A percentile compares a stretch with the other conserved stretches of the same genome.
These are phyloP conservation scores for Platycheirus rosarum DNA, from an alignment of 2,888 invertebrate species.

Conservation along the genomic window DNA sequence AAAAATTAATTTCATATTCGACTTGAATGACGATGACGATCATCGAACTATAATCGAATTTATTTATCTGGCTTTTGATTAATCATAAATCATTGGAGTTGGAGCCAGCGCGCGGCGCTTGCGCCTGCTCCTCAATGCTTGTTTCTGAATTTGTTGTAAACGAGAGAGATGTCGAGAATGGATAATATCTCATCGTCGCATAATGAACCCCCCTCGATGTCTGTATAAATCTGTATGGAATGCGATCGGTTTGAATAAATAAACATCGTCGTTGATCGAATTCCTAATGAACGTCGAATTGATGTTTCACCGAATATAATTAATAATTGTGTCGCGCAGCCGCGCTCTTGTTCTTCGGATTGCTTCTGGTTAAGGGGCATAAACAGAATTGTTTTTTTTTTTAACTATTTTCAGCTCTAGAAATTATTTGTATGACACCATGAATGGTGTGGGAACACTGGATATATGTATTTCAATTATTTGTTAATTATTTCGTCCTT, in stretches of 20 bases:
- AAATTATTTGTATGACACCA: conserved; percentile 1
- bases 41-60: conserved; percentile 72
- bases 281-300: conserved; percentile 69
- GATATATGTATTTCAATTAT: not conserved
- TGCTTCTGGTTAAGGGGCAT: conserved; percentile 25
- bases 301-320: conserved; percentile 73
- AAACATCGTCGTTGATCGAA: conserved; percentile 69
- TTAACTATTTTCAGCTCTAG: conserved; percentile 60
- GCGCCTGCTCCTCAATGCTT: not conserved
- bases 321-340: conserved; percentile 47
- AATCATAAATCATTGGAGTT: conserved; percentile 70
- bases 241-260: conserved; percentile 70
- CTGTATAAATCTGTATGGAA: conserved; percentile 56
- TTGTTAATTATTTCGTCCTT: not conserved
- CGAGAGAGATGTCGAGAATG: conserved; percentile 58
- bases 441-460: conserved; percentile 43
- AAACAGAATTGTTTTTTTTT: conserved; percentile 18
- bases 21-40: conserved; percentile 70
- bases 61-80: conserved; percentile 66
- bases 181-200: conserved; percentile 74
- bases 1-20: conserved; percentile 71
- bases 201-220: conserved; percentile 72
- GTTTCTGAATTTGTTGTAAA: conserved; percentile 1
- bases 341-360: not conserved
- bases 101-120: conserved; percentile 55